Percentiles rank a stretch among this genome's conserved stretches.
Evolutionary conservation across 2,113 vertebrate genomes (phyloP).

Genomic region (Panurus biarmicus): DNA sequence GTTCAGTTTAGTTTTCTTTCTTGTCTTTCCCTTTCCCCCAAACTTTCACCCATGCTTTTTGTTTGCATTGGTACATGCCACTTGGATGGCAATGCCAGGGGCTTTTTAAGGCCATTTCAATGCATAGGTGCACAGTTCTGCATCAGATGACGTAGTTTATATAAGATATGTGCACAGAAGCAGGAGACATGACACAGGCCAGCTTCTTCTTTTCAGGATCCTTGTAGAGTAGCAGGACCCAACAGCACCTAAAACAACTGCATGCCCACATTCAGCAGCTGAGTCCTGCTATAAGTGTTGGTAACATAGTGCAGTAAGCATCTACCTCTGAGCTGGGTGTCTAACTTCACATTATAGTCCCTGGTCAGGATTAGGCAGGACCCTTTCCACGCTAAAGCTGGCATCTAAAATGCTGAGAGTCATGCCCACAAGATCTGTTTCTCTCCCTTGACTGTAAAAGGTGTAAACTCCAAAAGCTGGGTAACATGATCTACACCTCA

Average conservation of each 20-base stretch:
- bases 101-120: not conserved
- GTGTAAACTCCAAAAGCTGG: not conserved
- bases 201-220: not conserved
- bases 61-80: constrained; percentile 12
- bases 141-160: not conserved
- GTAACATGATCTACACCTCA: not conserved
- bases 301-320: accelerated
- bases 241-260: not conserved
- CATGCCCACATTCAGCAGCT: not conserved
- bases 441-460: not conserved
- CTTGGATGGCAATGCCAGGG: not conserved
- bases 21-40: not conserved
- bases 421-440: not conserved
- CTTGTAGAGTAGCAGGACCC: not conserved
- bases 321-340: not conserved
- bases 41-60: constrained; percentile 1
- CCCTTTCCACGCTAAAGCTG: not conserved
- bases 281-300: not conserved
- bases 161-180: accelerated
- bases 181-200: not conserved
- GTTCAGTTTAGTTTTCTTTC: constrained; percentile 2
- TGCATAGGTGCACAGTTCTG: not conserved
- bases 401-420: not conserved
- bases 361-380: not conserved
- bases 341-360: accelerated